A percentile compares a stretch with the other conserved stretches of the same genome.
phyloP scores from a whole-genome alignment of 2,888 invertebrate species.

The Hedychridium roseum region DNA sequence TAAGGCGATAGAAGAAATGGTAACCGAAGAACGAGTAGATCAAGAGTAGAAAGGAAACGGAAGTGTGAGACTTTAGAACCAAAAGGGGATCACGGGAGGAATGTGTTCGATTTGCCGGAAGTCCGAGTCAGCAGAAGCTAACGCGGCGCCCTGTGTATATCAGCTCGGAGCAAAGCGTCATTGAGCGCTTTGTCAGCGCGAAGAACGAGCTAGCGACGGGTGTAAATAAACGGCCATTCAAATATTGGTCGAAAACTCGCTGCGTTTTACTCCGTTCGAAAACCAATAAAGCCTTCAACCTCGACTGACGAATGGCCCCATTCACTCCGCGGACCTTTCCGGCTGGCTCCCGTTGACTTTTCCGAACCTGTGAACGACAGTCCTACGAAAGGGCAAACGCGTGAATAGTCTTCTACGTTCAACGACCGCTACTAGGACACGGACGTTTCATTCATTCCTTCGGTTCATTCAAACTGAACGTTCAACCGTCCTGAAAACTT shows the following conservation, averaged over 20 bases:
- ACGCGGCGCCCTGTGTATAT: conserved; percentile 2
- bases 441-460: not conserved
- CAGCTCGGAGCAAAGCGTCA: not conserved
- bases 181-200: conserved; percentile 12
- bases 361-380: not conserved
- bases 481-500: not conserved
- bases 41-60: too few species aligned
- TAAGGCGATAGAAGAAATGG: too few species aligned
- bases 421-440: not conserved
- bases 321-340: not conserved
- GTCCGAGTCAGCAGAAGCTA: too few species aligned
- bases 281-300: conserved; percentile 30
- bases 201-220: conserved; percentile 7
- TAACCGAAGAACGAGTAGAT: too few species aligned
- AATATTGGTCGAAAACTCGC: conserved; percentile 29
- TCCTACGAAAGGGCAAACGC: not conserved
- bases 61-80: too few species aligned
- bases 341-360: too few species aligned
- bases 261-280: conserved; percentile 13
- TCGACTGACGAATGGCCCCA: conserved; percentile 29
- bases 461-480: not conserved
- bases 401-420: not conserved
- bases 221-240: conserved; percentile 27
- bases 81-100: too few species aligned
- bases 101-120: too few species aligned